These are phyloP conservation scores for Drosophila tani DNA, from an alignment of 1,140 invertebrate genomes.

Conservation along the genomic window DNA sequence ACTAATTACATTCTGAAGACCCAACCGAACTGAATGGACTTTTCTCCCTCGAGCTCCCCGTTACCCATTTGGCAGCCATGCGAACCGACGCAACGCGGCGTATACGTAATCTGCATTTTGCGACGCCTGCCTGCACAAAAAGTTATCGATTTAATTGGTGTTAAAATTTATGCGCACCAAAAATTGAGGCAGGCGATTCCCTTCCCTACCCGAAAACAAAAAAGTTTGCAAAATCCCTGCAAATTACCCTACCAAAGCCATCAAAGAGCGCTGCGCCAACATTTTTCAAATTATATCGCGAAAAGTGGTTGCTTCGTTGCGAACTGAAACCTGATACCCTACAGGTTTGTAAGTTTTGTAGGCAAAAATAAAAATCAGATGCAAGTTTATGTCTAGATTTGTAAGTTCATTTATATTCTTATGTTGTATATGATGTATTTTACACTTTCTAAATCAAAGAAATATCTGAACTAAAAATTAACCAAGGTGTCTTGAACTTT, in stretches of 20 bases:
- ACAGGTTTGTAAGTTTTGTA: not conserved
- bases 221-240: conserved; percentile 29
- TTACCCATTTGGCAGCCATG: conserved; percentile 21
- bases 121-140: conserved; percentile 43
- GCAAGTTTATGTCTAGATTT: too few species aligned
- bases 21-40: conserved; percentile 22
- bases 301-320: conserved; percentile 1
- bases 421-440: too few species aligned
- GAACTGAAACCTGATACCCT: not conserved
- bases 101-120: conserved; percentile 59
- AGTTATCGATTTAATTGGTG: conserved; percentile 63
- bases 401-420: not conserved
- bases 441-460: too few species aligned
- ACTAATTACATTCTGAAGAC: conserved; percentile 50
- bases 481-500: too few species aligned
- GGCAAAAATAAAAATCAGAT: too few species aligned
- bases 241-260: conserved; percentile 26
- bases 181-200: conserved; percentile 14
- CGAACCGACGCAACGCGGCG: conserved; percentile 42
- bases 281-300: conserved; percentile 44
- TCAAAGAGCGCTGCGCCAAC: conserved; percentile 41
- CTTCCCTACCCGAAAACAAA: not conserved
- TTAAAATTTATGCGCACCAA: conserved; percentile 55
- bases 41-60: not conserved
- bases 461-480: too few species aligned